Evolutionary conservation across 2,113 vertebrate species (phyloP).

Genomic region (Apus apus): DNA sequence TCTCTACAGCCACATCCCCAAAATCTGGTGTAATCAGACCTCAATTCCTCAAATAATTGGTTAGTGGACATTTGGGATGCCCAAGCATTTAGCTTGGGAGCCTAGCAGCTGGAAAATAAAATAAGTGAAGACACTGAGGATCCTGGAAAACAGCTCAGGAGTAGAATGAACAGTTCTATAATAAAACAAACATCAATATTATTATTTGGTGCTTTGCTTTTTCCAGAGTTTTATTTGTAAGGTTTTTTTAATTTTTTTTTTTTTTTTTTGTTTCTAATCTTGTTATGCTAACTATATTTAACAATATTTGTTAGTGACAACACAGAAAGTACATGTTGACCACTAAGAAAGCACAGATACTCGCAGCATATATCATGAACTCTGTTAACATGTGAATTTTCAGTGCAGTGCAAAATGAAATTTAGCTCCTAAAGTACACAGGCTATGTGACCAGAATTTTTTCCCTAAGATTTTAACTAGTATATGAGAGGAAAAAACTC

Average conservation of each 20-base stretch:
- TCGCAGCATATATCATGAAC: accelerated
- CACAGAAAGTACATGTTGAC: not conserved
- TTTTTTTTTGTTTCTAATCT: not conserved
- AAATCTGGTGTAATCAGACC: not conserved
- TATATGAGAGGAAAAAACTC: not conserved
- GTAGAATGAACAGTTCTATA: not conserved
- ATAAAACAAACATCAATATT: not conserved
- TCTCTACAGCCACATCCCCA: not conserved
- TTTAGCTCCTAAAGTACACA: not conserved
- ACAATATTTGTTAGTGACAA: not conserved
- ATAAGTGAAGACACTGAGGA: not conserved
- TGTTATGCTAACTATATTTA: not conserved
- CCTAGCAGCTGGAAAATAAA: not conserved
- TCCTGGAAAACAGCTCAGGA: not conserved
- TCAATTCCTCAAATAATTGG: not conserved
- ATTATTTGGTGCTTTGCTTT: not conserved
- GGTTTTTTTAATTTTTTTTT: not conserved
- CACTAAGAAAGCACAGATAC: not conserved
- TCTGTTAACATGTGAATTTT: accelerated
- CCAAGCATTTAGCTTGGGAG: not conserved
- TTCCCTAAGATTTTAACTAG: not conserved
- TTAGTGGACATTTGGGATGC: not conserved
- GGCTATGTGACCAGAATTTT: not conserved
- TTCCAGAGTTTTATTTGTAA: not conserved
- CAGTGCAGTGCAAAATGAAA: not conserved